Base-by-base conservation (phyloP, 2,888 invertebrate species). In the Hypomecis atomaria region DNA sequence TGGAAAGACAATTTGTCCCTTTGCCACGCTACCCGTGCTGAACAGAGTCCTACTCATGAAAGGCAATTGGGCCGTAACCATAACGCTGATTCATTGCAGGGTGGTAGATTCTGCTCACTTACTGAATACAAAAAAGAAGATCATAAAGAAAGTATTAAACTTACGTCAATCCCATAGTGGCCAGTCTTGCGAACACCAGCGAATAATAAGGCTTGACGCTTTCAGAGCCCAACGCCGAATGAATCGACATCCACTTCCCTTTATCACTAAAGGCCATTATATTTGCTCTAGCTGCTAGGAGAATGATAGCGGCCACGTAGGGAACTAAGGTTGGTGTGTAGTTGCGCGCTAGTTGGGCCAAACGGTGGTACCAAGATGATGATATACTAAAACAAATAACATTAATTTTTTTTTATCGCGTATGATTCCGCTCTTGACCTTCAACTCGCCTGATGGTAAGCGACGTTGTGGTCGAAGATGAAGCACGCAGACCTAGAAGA, bases 281-380 rank as follows among this genome's bases (percentile, higher is more conserved):
- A 43, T 77, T 88, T 42, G 77, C 82, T 47, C 94, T 89, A 0
- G 95, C 87, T 0, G 94, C 93, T 71, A 96, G 83, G 5, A 96
- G 80, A 0, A 96, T 73, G 40, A 96, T 94, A 1, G 95, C 95
- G 0, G 94, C 94, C 5, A 96, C 82, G 81, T 96, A 96, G 0
- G 96, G 94, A 0, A 96, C 88, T 6, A 97, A 75, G 70, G 95
- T 89, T 1, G 95, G 92, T 0, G 94, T 90, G 81, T 96, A 96
- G 82, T 95, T 94, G 43, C 96, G 93, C 2, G 94, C 94, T 40
- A 96, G 82, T 77, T 96, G 95, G 0, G 94, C 94, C 6, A 96
- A 78, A 0, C 94, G 93, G 58, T 94, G 93, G 64, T 94, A 90
- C 84, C 94, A 87, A 0, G 95, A 94, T 57, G 93, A 84, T 63